A percentile compares a stretch with the other conserved stretches of the same genome.
phyloP scores from a whole-genome alignment of 1,140 invertebrate species.

The Drosophila ananassae region DNA sequence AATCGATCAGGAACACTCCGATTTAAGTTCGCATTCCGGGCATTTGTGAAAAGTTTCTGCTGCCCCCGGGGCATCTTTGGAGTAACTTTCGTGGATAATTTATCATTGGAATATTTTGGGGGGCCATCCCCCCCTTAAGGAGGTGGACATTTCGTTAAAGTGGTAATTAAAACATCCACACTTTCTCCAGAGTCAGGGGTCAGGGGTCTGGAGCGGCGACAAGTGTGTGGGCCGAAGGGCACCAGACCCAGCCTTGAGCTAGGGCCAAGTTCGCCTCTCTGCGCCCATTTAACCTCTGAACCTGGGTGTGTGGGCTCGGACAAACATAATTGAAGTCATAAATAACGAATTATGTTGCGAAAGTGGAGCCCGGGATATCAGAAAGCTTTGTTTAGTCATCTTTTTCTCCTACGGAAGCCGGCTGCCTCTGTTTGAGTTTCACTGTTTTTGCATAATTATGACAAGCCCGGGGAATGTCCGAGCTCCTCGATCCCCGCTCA shows the following conservation, averaged over 20 bases:
- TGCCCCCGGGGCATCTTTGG: not conserved
- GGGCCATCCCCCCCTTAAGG: not conserved
- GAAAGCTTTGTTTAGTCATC: constrained; percentile 64
- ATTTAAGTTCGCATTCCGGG: not conserved
- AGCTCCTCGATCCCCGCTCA: constrained; percentile 11
- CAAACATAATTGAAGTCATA: constrained; percentile 82
- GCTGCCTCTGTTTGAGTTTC: constrained; percentile 24
- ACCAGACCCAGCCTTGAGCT: constrained; percentile 26
- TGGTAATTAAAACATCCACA: constrained; percentile 38
- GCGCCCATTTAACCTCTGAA: constrained; percentile 71
- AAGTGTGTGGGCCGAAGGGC: constrained; percentile 11
- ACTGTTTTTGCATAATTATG: constrained; percentile 74
- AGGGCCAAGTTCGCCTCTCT: constrained; percentile 64
- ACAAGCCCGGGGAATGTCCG: constrained; percentile 53
- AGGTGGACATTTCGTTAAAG: constrained; percentile 6
- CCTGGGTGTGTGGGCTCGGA: constrained; percentile 54
- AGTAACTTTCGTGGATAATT: constrained; percentile 35
- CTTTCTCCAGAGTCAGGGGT: constrained; percentile 31
- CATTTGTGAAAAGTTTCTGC: not conserved
- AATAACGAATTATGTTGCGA: constrained; percentile 81
- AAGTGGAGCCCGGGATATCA: constrained; percentile 62
- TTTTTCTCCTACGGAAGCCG: constrained; percentile 37
- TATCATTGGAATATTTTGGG: constrained; percentile 34
- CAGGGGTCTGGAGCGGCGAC: constrained; percentile 5
- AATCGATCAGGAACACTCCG: not conserved